Conservation (phyloP, 2,888 invertebrate species). For the Lottia scabra region DNA sequence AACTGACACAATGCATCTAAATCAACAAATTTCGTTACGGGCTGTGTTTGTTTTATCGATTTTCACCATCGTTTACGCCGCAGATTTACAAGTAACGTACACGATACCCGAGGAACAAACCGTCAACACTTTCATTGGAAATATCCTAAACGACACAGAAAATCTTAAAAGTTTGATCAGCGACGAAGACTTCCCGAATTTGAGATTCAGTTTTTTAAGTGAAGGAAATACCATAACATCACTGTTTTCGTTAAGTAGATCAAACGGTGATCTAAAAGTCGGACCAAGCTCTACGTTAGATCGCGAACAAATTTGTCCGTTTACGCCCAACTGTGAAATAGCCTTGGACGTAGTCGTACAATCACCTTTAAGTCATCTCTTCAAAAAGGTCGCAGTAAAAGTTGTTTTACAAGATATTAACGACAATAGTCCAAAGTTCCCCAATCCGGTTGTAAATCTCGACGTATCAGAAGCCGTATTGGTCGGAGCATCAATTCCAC, state of each 20-base stretch:
- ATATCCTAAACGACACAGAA: slow-evolving; percentile 48
- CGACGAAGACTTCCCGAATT: slow-evolving; percentile 36
- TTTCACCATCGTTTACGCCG: background rate
- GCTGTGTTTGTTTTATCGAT: background rate
- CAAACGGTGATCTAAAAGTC: slow-evolving; percentile 43
- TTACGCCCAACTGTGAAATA: slow-evolving; percentile 40
- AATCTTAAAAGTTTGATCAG: slow-evolving; percentile 33
- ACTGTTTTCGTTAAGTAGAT: slow-evolving; percentile 47
- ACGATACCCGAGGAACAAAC: slow-evolving; percentile 28
- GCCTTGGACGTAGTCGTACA: slow-evolving; percentile 49
- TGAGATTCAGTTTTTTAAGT: slow-evolving; percentile 49
- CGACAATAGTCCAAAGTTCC: slow-evolving; percentile 60
- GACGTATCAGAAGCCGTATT: slow-evolving; percentile 49
- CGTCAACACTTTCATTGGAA: slow-evolving; percentile 39
- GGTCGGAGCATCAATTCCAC: slow-evolving; percentile 40
- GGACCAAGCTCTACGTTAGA: slow-evolving; percentile 39
- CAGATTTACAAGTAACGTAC: slow-evolving; percentile 14
- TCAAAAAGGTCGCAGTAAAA: slow-evolving; percentile 51
- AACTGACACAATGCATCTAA: too few relatives aligned
- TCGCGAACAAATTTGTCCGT: slow-evolving; percentile 51
- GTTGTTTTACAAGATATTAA: slow-evolving; percentile 59
- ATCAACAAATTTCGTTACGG: background rate
- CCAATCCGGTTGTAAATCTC: slow-evolving; percentile 33
- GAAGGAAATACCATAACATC: slow-evolving; percentile 37
- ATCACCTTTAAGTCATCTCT: slow-evolving; percentile 48